Conservation (phyloP, 2,797 vertebrate species). For the Neosalanx taihuensis region DNA sequence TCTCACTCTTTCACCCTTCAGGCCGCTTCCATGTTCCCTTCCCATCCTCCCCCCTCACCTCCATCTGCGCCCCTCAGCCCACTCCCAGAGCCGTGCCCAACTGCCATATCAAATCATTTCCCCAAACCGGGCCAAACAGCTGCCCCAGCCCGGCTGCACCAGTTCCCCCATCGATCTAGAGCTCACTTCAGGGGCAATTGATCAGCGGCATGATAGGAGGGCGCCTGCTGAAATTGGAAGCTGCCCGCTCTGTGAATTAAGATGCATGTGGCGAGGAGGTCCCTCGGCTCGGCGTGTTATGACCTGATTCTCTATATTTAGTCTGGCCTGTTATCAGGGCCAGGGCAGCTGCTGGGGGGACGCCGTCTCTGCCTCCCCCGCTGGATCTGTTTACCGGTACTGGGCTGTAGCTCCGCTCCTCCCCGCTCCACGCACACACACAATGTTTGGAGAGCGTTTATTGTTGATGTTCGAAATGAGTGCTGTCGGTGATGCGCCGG, state of each 20-base stretch:
- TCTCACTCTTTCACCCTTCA: background rate
- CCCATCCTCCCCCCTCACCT: background rate
- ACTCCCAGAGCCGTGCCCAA: slow-evolving; percentile 23
- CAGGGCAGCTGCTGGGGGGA: slow-evolving; percentile 29
- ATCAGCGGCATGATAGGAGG: slow-evolving; percentile 48
- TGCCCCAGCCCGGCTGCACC: slow-evolving; percentile 41
- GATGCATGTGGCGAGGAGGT: slow-evolving; percentile 15
- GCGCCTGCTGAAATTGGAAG: slow-evolving; percentile 38
- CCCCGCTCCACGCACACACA: background rate
- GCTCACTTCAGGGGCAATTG: slow-evolving; percentile 38
- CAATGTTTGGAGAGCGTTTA: background rate
- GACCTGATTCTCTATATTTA: slow-evolving; percentile 55
- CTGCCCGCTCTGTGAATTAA: slow-evolving; percentile 40
- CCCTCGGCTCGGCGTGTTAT: slow-evolving; percentile 28
- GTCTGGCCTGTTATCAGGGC: slow-evolving; percentile 35
- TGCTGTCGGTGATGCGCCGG: slow-evolving; percentile 23
- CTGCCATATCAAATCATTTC: slow-evolving; percentile 41
- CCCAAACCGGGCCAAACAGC: slow-evolving; percentile 29
- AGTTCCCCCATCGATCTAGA: slow-evolving; percentile 40
- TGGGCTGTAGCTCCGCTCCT: background rate
- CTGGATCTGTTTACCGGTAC: background rate
- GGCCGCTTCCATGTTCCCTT: background rate
- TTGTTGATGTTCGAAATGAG: background rate
- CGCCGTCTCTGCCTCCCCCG: slow-evolving; percentile 3
- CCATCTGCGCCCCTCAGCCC: too few species aligned